phyloP scores from a whole-genome alignment of 2,888 invertebrate species.

The Clitarchus hookeri region DNA sequence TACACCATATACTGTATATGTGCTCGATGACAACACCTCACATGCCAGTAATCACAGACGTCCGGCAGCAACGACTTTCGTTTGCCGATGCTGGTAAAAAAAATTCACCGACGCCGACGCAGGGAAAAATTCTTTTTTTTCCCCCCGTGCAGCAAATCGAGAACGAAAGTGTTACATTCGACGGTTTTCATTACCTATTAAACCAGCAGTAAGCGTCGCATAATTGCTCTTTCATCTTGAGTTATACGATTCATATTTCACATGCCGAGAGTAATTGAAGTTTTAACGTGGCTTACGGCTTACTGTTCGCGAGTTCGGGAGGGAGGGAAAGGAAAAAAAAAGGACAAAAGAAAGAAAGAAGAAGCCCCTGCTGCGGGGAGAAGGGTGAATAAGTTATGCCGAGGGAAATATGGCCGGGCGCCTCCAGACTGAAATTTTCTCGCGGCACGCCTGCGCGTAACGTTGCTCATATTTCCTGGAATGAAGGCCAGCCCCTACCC shows the following conservation, averaged over 20 bases:
- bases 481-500: background rate
- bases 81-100: too few species aligned
- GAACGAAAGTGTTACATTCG: background rate
- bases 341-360: background rate
- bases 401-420: background rate
- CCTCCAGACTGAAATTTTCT: background rate
- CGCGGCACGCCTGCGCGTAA: background rate
- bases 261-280: background rate
- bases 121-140: too few species aligned
- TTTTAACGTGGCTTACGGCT: constrained; percentile 14
- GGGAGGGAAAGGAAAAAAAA: too few species aligned
- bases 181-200: background rate
- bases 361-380: background rate
- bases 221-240: background rate
- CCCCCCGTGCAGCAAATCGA: background rate
- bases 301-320: background rate
- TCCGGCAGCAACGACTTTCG: too few species aligned
- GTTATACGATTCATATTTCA: background rate
- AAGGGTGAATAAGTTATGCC: constrained; percentile 1
- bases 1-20: too few species aligned
- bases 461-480: constrained; percentile 5
- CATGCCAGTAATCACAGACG: too few species aligned
- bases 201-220: background rate
- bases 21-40: too few species aligned
- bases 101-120: too few species aligned